phyloP scores from a whole-genome alignment of 2,888 invertebrate species.

The Nudaria mundana region DNA sequence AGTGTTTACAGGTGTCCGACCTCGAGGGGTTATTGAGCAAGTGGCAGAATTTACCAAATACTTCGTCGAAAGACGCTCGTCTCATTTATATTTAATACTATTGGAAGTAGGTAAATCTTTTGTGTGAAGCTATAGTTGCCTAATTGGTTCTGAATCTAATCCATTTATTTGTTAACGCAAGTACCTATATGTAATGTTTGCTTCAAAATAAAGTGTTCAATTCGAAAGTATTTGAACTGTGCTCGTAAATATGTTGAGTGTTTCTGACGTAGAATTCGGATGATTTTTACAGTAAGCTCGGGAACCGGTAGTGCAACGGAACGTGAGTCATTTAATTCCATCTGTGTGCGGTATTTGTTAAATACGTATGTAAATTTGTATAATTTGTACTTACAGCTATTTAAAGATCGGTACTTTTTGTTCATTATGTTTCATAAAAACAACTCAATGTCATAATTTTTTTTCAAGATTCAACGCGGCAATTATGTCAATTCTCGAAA shows the following conservation, averaged over 20 bases:
- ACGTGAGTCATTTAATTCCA: conserved; percentile 16
- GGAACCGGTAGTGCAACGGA: conserved; percentile 11
- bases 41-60: not conserved
- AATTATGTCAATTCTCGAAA: conserved; percentile 16
- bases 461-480: conserved; percentile 19
- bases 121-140: conserved; percentile 1
- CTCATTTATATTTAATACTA: too few species aligned
- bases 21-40: too few species aligned
- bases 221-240: not conserved
- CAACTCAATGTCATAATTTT: conserved; percentile 6
- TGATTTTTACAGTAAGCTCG: conserved; percentile 6
- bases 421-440: conserved; percentile 2
- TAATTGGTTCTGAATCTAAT: conserved; percentile 11
- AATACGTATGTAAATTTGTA: conserved; percentile 14
- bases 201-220: conserved; percentile 1
- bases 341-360: conserved; percentile 14
- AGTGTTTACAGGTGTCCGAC: too few species aligned
- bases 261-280: not conserved
- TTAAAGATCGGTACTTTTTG: conserved; percentile 6
- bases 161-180: conserved; percentile 13
- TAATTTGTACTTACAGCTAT: conserved; percentile 15
- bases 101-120: too few species aligned
- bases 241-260: not conserved
- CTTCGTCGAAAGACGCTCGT: conserved; percentile 1
- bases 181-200: conserved; percentile 9